These are phyloP conservation scores for Drosophila sturtevanti DNA, from an alignment of 1,140 invertebrate species.

Conservation along the genomic window DNA sequence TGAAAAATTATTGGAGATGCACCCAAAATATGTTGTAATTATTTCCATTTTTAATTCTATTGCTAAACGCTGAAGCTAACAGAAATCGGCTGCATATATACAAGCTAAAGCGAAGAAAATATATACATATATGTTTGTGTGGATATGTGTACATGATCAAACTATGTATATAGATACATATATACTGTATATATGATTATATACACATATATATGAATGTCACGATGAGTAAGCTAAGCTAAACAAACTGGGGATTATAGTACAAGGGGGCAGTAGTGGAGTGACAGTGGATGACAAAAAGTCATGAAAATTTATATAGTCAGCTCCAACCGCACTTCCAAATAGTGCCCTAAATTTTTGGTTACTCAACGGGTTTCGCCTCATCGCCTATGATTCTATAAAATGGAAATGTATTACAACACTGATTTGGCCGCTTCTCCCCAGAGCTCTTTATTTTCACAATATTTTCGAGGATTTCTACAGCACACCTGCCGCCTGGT, in stretches of 20 bases:
- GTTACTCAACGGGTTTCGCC: neutral
- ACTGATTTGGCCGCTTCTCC: constrained; percentile 82
- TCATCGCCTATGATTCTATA: constrained; percentile 19
- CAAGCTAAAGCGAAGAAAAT: constrained; percentile 61
- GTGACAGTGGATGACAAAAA: neutral
- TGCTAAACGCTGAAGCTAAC: constrained; percentile 63
- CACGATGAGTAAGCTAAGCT: neutral
- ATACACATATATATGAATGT: constrained; percentile 8
- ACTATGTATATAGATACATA: neutral
- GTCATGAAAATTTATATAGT: neutral
- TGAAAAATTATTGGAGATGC: constrained; percentile 82
- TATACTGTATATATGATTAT: constrained; percentile 35
- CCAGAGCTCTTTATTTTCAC: constrained; percentile 77
- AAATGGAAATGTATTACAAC: constrained; percentile 83
- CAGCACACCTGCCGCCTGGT: constrained; percentile 85
- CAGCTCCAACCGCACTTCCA: neutral
- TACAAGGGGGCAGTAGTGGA: neutral
- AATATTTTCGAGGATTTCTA: constrained; percentile 83
- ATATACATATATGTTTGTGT: neutral
- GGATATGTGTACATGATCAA: neutral
- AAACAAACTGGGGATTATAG: neutral
- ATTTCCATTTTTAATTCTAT: constrained; percentile 77
- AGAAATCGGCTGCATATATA: constrained; percentile 63
- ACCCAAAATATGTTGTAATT: constrained; percentile 82
- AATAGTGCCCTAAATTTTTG: neutral